Conservation (phyloP, 2,888 invertebrate genomes). For the Sinopyrophorus schimmeli region DNA sequence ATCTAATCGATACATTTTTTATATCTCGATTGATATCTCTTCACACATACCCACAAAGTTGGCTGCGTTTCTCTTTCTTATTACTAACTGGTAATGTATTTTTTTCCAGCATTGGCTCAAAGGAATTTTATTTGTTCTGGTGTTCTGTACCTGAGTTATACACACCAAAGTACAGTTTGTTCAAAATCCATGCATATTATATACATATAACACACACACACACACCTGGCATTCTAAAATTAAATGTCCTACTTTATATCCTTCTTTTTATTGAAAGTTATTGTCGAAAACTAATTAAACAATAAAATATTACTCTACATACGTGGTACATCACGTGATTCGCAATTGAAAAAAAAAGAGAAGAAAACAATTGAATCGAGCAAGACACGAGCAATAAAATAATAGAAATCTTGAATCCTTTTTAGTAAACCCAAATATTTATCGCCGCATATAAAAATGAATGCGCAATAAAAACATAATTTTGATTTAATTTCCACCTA, state of each 20-base stretch:
- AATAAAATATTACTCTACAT: too few relatives aligned
- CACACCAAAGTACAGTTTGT: slow-evolving; percentile 36
- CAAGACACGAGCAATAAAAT: too few relatives aligned
- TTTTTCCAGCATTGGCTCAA: slow-evolving; percentile 16
- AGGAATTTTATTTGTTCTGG: slow-evolving; percentile 29
- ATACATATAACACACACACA: slow-evolving; percentile 13
- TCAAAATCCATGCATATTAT: slow-evolving; percentile 33
- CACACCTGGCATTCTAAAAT: slow-evolving; percentile 48
- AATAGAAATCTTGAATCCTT: too few relatives aligned
- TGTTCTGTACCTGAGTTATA: slow-evolving; percentile 30
- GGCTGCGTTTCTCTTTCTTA: slow-evolving; percentile 1
- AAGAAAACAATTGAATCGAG: too few relatives aligned
- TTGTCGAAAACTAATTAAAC: slow-evolving; percentile 1
- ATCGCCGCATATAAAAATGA: too few relatives aligned
- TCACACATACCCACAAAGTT: too few relatives aligned
- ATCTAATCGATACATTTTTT: slow-evolving; percentile 13
- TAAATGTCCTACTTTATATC: slow-evolving; percentile 48
- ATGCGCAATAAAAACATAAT: too few relatives aligned
- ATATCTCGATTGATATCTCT: not conserved
- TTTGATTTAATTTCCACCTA: too few relatives aligned
- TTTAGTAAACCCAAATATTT: too few relatives aligned
- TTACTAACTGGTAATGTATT: slow-evolving; percentile 2
- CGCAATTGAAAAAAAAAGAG: slow-evolving; percentile 2
- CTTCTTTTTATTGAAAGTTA: slow-evolving; percentile 28
- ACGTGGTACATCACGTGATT: slow-evolving; percentile 10